These are phyloP conservation scores for Drosophila mayaguana DNA, from an alignment of 2,888 invertebrate genomes.

Conservation along the genomic window DNA sequence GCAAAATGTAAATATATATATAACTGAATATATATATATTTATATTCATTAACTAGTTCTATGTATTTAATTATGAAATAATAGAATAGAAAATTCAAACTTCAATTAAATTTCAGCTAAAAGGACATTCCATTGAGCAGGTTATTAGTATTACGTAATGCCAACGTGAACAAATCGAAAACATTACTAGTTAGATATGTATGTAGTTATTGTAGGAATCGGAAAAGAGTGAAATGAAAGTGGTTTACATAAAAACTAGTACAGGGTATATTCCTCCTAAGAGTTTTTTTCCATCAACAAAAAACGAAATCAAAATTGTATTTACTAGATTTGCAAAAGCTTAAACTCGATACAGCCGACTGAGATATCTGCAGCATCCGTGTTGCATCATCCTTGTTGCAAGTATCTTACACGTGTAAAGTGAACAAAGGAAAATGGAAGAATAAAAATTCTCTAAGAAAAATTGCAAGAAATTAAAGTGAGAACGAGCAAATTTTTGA, in stretches of 20 bases:
- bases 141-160: slow-evolving; percentile 64
- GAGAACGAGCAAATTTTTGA: slow-evolving; percentile 62
- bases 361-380: slow-evolving; percentile 15
- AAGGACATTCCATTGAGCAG: slow-evolving; percentile 75
- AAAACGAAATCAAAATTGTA: slow-evolving; percentile 14
- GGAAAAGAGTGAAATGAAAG: slow-evolving; percentile 42
- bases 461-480: slow-evolving; percentile 53
- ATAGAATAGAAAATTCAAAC: slow-evolving; percentile 47
- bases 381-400: slow-evolving; percentile 15
- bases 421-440: slow-evolving; percentile 9
- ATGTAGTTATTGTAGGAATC: slow-evolving; percentile 23
- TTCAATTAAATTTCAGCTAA: slow-evolving; percentile 67
- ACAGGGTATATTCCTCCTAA: slow-evolving; percentile 7
- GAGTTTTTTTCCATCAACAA: neutral
- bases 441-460: slow-evolving; percentile 27
- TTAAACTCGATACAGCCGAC: slow-evolving; percentile 19
- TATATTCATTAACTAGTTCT: slow-evolving; percentile 24
- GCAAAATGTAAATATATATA: slow-evolving; percentile 22
- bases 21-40: neutral
- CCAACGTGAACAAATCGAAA: slow-evolving; percentile 56
- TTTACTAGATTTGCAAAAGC: slow-evolving; percentile 18
- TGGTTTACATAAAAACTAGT: slow-evolving; percentile 22
- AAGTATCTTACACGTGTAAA: slow-evolving; percentile 34
- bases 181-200: slow-evolving; percentile 28
- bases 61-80: slow-evolving; percentile 32